phyloP scores from a whole-genome alignment of 2,797 vertebrate genomes.

The Sciurus carolinensis region DNA sequence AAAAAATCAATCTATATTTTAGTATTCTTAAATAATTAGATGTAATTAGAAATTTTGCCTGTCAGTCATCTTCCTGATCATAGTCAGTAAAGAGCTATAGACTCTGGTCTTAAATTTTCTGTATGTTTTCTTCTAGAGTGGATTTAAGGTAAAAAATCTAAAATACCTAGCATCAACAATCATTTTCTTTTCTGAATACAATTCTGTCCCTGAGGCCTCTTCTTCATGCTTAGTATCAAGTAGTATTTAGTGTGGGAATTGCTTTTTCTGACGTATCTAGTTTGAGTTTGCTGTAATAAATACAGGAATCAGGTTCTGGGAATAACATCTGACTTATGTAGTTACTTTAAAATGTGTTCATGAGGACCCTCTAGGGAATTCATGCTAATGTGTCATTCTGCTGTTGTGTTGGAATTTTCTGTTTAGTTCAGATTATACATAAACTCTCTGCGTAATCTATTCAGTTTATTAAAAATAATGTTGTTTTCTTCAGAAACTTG shows the following conservation, averaged over 20 bases:
- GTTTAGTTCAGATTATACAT: not conserved
- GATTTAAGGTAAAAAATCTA: not conserved
- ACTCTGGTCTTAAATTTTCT: not conserved
- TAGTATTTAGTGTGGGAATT: not conserved
- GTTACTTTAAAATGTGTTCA: not conserved
- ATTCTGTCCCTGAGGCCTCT: not conserved
- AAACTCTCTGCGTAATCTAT: not conserved
- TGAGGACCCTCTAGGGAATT: not conserved
- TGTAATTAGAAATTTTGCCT: not conserved
- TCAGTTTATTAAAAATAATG: not conserved
- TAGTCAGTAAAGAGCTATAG: not conserved
- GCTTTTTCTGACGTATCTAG: not conserved
- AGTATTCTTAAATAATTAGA: not conserved
- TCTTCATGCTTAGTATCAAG: not conserved
- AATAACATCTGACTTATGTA: not conserved
- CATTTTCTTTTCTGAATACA: not conserved
- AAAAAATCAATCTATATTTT: constrained; percentile 53
- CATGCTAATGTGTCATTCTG: not conserved
- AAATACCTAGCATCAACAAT: not conserved
- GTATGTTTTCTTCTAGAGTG: not conserved
- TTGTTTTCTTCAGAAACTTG: not conserved
- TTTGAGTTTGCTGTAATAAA: not conserved
- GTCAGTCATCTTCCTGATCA: not conserved
- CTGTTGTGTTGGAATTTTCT: not conserved
- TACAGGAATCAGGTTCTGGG: not conserved